phyloP scores from a whole-genome alignment of 2,888 invertebrate species.

The Schizotus pectinicornis region DNA sequence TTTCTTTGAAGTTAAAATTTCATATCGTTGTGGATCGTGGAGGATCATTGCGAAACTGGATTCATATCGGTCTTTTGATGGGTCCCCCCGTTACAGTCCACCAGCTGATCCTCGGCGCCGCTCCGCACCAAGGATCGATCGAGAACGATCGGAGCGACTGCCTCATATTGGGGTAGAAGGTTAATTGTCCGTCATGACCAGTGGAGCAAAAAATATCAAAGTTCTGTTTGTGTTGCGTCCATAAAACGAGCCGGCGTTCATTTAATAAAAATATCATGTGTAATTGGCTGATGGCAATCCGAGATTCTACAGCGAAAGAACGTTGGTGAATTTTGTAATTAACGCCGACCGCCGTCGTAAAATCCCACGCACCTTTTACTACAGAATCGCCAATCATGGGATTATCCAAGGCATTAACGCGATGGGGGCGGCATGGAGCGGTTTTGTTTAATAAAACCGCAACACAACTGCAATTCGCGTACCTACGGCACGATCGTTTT shows the following conservation, averaged over 20 bases:
- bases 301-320: background rate
- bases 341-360: constrained; percentile 12
- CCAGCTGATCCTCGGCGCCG: constrained; percentile 9
- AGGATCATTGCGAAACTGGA: constrained; percentile 32
- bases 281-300: constrained; percentile 19
- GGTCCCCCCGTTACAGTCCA: constrained; percentile 21
- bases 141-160: constrained; percentile 15
- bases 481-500: background rate
- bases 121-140: constrained; percentile 5
- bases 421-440: constrained; percentile 14
- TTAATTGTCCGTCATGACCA: constrained; percentile 34
- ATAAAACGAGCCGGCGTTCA: constrained; percentile 4
- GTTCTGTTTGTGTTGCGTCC: constrained; percentile 11
- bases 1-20: constrained; percentile 36
- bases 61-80: constrained; percentile 38
- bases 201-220: constrained; percentile 31
- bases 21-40: constrained; percentile 25
- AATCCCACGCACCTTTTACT: constrained; percentile 16
- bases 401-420: constrained; percentile 17
- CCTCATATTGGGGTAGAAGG: constrained; percentile 27
- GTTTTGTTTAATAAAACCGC: constrained; percentile 23
- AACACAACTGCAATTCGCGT: constrained; percentile 11
- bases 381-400: constrained; percentile 19
- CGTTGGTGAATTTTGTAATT: constrained; percentile 3
- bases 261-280: constrained; percentile 17